Percentiles rank a stretch among this genome's conserved stretches.
Evolutionary conservation across 1,140 invertebrate genomes (phyloP).

Genomic region (Armadillidium nasatum): DNA sequence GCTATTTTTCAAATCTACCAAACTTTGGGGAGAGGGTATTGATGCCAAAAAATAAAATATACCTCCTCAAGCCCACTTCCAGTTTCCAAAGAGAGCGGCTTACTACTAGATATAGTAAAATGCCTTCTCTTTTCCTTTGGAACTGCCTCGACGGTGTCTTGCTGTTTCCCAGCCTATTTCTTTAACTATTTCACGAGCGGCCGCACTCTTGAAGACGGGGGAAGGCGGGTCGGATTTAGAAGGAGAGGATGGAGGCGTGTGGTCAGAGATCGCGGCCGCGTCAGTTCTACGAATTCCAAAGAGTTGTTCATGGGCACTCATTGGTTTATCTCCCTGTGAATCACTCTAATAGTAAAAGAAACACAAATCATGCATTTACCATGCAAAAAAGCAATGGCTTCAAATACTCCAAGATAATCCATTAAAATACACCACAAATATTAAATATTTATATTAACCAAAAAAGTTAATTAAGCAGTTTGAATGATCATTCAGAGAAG

Average conservation of each 20-base stretch:
- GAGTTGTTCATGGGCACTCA: constrained; percentile 51
- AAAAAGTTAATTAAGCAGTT: too few relatives aligned
- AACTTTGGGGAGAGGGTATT: too few relatives aligned
- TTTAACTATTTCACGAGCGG: constrained; percentile 74
- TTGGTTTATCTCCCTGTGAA: constrained; percentile 43
- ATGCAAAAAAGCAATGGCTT: constrained; percentile 34
- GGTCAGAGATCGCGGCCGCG: constrained; percentile 8
- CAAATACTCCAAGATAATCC: too few relatives aligned
- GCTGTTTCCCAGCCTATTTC: constrained; percentile 59
- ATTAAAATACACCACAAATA: too few relatives aligned
- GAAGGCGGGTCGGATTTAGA: constrained; percentile 48
- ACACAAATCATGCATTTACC: constrained; percentile 18
- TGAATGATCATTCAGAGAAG: too few relatives aligned
- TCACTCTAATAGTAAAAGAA: constrained; percentile 36
- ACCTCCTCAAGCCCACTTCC: constrained; percentile 43
- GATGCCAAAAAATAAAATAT: background rate
- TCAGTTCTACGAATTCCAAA: constrained; percentile 48
- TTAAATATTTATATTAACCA: too few relatives aligned
- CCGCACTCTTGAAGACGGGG: constrained; percentile 76
- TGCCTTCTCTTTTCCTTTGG: constrained; percentile 76
- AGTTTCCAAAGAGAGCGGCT: constrained; percentile 51
- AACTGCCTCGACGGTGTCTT: constrained; percentile 52
- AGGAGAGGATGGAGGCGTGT: constrained; percentile 39
- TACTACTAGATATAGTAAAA: constrained; percentile 74
- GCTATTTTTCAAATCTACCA: too few relatives aligned